Conservation (phyloP, 2,797 vertebrate genomes). For the Sciaenops ocellatus region DNA sequence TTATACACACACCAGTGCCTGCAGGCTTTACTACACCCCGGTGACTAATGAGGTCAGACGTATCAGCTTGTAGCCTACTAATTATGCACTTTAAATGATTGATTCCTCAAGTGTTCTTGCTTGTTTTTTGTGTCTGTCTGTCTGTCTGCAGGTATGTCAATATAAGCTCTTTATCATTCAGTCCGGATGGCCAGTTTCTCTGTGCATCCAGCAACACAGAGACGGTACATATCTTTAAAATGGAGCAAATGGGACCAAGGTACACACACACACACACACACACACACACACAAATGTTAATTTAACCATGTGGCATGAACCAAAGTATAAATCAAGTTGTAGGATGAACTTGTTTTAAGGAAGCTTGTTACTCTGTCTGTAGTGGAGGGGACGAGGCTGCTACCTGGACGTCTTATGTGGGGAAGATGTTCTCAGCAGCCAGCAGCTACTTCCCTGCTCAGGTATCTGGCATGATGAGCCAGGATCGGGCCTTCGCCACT, state of each 20-base stretch:
- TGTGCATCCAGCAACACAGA: slow-evolving; percentile 97
- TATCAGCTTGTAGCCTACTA: not conserved
- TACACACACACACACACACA: slow-evolving; percentile 41
- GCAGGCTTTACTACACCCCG: not conserved
- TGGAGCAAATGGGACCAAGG: slow-evolving; percentile 87
- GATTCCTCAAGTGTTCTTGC: not conserved
- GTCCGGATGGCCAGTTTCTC: slow-evolving; percentile 94
- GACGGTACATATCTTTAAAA: slow-evolving; percentile 96
- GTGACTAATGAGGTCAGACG: not conserved
- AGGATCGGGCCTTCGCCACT: slow-evolving; percentile 96
- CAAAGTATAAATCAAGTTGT: not conserved
- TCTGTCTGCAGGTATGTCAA: slow-evolving; percentile 90
- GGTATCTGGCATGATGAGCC: slow-evolving; percentile 98
- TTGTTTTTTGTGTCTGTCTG: slow-evolving; percentile 5
- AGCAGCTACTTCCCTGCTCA: slow-evolving; percentile 95
- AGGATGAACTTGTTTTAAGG: not conserved
- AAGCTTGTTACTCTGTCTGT: not conserved
- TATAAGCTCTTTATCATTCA: slow-evolving; percentile 96
- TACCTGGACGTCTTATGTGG: slow-evolving; percentile 96
- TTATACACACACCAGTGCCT: not conserved
- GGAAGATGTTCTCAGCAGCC: slow-evolving; percentile 95
- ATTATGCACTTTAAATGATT: not conserved
- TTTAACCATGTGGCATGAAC: not conserved
- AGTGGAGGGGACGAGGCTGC: slow-evolving; percentile 91
- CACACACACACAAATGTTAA: slow-evolving; percentile 14